phyloP scores from a whole-genome alignment of 1,140 invertebrate species.

The Formica selysi region DNA sequence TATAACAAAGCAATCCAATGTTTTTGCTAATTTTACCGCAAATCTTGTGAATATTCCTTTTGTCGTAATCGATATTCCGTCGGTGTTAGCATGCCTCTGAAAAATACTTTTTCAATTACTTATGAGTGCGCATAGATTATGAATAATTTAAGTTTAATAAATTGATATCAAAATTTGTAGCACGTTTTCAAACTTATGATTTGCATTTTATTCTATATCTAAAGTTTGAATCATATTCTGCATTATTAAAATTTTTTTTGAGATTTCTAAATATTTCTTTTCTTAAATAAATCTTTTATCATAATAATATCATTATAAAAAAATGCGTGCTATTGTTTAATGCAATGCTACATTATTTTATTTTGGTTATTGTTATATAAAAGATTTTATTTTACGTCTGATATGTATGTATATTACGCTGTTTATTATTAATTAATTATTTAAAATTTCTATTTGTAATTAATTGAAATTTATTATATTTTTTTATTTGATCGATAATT shows the following conservation, averaged over 20 bases:
- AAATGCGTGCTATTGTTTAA: background rate
- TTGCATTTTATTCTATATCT: background rate
- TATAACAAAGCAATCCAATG: background rate
- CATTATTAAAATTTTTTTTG: slow-evolving; percentile 11
- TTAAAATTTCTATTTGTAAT: background rate
- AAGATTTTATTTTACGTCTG: too few relatives aligned
- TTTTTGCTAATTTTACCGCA: slow-evolving; percentile 27
- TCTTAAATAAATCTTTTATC: background rate
- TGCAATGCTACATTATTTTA: background rate
- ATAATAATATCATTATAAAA: background rate
- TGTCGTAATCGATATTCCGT: slow-evolving; percentile 89
- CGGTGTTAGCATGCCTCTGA: slow-evolving; percentile 90
- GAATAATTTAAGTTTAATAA: background rate
- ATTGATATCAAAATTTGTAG: background rate
- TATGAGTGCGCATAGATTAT: background rate
- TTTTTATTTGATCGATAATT: slow-evolving; percentile 11
- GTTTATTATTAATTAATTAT: slow-evolving; percentile 2
- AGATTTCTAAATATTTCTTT: background rate
- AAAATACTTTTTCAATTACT: slow-evolving; percentile 66
- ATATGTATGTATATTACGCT: background rate
- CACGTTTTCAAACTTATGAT: background rate
- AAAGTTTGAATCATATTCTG: background rate
- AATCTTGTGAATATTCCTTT: slow-evolving; percentile 82
- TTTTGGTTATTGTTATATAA: background rate
- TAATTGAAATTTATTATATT: background rate